Base-by-base conservation (phyloP, 1,140 invertebrate species). In the Drosophila sucinea region DNA sequence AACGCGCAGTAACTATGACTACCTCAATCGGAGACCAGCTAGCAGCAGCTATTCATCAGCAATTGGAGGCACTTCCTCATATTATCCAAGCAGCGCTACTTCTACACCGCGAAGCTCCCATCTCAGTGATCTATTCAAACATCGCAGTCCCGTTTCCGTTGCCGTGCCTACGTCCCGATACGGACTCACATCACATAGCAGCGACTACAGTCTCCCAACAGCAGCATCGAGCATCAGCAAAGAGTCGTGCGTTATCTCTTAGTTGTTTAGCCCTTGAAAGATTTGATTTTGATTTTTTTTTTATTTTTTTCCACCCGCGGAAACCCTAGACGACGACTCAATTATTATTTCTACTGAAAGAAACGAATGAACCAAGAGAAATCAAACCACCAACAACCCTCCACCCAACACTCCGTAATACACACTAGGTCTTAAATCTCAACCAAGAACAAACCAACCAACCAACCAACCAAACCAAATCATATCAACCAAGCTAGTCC, bases 161-260 rank as follows among this genome's bases (percentile, higher is more conserved):
- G 17, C 17, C 17, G 17, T 17, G 17, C 17, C 65, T 32, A 56
- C 40, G 35, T 79, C 81, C 25, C 64, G 57, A 41, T 84, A 82
- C 32, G 73, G 60, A 33, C 64, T 64, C 35, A 57, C 70, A 44
- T 11, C 35, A 38, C 10, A 17, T 38, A 11, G 69, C 17, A 17
- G 35, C 35, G 35, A 66, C 56, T 82, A 81, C 55, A 47, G 70
- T 6, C 33, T 11, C 11, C 65, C 76, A 51, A 17, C 17, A 17
- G 17, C 17, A 17, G 70, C 77, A 10, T 51, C 44, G 10, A 27
- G 38, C 8, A 10, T 56, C 67, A 83, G 68, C 83, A 91, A 90
- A 90, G 90, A 91, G 71, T 90, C 87, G 87, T 91, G 90, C 90
- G 81, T 91, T 85, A 90, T 91, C 66, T 83, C 79, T 60, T 91